Base-by-base conservation (phyloP, 2,113 vertebrate genomes). In the Athene cunicularia region DNA sequence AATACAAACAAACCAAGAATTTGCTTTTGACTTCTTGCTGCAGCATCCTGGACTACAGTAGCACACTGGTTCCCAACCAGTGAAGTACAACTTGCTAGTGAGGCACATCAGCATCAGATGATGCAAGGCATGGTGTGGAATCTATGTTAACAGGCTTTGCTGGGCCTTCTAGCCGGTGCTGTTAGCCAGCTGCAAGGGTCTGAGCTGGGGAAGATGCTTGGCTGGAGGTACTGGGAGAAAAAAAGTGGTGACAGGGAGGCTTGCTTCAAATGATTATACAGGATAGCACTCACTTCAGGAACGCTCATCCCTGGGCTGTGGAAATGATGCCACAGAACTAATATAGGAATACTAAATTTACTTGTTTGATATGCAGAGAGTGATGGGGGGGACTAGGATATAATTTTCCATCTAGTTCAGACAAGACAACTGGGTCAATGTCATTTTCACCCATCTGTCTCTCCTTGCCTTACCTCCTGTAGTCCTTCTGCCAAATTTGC, bases 381-480 rank as follows among this genome's bases (percentile, higher is more conserved):
- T n/a, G 74, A 80, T n/a, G 18, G 90, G 37, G 37, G 37, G 37
- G 70, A 80, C 27, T 49, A 74, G 30, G 45, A 70, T 62, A n/a
- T 19, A 8, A 80, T 88, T 86, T 88, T 70, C 55, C 52, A 37
- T 45, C 47, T 58, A 71, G 63, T 67, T 92, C 92, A 93, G 59
- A 70, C 53, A 90, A 86, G 59, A 71, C 90, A 96, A 86, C 2
- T 71, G 59, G 82, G 82, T 90, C 94, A 86, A 73, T 76, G 82
- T 90, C 41, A 76, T 83, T 80, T 90, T 70, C 59, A 47, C 55
- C 85, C 82, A 62, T 93, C 95, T 96, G 92, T 73, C 56, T 75
- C 73, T 83, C 50, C 71, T 86, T 67, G 70, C 63, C 43, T 64
- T 47, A 63, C 33, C 18, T 73, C 80, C 85, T 49, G 15, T 6